These are phyloP conservation scores for Antennarius maculatus DNA, from an alignment of 2,797 vertebrate genomes.

Conservation along the genomic window DNA sequence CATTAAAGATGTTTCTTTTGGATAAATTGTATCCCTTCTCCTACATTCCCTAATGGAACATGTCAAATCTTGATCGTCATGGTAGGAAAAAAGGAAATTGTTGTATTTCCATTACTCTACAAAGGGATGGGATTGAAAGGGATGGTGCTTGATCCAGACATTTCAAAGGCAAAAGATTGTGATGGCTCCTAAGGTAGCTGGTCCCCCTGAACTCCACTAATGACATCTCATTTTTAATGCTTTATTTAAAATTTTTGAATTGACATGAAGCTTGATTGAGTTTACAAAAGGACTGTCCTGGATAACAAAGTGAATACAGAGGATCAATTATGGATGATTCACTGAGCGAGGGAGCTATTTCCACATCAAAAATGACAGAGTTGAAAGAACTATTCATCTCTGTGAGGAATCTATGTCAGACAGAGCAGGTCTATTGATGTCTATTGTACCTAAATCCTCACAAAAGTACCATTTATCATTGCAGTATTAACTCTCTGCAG, in stretches of 20 bases:
- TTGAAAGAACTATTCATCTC: conserved; percentile 56
- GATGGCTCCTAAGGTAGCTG: conserved; percentile 17
- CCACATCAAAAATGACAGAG: conserved; percentile 57
- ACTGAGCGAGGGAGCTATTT: conserved; percentile 51
- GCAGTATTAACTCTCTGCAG: conserved; percentile 48
- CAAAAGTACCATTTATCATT: conserved; percentile 44
- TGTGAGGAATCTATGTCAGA: conserved; percentile 53
- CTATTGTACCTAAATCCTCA: conserved; percentile 30
- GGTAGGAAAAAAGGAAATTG: conserved; percentile 43
- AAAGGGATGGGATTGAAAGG: conserved; percentile 29
- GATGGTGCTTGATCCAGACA: conserved; percentile 45
- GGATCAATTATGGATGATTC: conserved; percentile 64
- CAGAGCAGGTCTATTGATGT: conserved; percentile 41
- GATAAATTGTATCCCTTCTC: conserved; percentile 49
- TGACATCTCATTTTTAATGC: conserved; percentile 15
- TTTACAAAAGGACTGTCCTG: conserved; percentile 32
- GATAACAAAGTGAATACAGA: conserved; percentile 57
- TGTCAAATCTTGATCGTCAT: conserved; percentile 47
- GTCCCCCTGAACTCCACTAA: conserved; percentile 29
- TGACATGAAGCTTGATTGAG: conserved; percentile 47
- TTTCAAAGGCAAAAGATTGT: conserved; percentile 16
- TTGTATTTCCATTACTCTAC: conserved; percentile 49
- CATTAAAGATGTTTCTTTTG: conserved; percentile 55
- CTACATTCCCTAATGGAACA: conserved; percentile 34
- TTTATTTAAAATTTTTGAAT: conserved; percentile 42